A percentile compares a stretch with the other conserved stretches of the same genome.
These are phyloP conservation scores for Chaitophorus viminalis DNA, from an alignment of 2,888 invertebrate genomes.

Conservation along the genomic window DNA sequence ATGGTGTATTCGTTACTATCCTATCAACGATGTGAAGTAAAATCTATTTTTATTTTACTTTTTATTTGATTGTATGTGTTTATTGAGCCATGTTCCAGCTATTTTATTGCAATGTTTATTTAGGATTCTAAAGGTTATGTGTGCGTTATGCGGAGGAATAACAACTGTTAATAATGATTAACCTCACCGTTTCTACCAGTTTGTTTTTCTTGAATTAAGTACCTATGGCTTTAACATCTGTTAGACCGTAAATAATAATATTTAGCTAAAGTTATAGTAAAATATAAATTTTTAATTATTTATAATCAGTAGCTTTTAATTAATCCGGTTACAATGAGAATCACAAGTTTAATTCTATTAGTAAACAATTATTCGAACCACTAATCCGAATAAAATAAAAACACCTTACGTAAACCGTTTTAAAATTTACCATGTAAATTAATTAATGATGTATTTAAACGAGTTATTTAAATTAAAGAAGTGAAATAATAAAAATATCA, in stretches of 20 bases:
- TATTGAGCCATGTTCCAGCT: background rate
- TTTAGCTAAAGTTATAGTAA: background rate
- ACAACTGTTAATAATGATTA: slow-evolving; percentile 33
- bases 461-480: no score
- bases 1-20: background rate
- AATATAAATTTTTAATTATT: background rate
- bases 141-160: background rate
- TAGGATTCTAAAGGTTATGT: slow-evolving; percentile 30
- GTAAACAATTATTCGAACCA: background rate
- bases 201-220: slow-evolving; percentile 22
- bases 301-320: background rate
- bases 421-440: background rate
- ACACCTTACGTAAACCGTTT: background rate
- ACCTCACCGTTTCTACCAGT: slow-evolving; percentile 6
- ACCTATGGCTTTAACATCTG: slow-evolving; percentile 6
- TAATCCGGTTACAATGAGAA: background rate
- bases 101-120: slow-evolving; percentile 42
- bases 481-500: no score
- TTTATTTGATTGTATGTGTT: background rate
- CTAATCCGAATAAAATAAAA: background rate
- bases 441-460: background rate
- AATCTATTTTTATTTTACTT: slow-evolving; percentile 35
- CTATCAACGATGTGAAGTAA: background rate
- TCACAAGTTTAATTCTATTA: background rate
- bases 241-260: slow-evolving; percentile 17